Base-by-base conservation (phyloP, 2,797 vertebrate genomes). In the Hylomyscus alleni region DNA sequence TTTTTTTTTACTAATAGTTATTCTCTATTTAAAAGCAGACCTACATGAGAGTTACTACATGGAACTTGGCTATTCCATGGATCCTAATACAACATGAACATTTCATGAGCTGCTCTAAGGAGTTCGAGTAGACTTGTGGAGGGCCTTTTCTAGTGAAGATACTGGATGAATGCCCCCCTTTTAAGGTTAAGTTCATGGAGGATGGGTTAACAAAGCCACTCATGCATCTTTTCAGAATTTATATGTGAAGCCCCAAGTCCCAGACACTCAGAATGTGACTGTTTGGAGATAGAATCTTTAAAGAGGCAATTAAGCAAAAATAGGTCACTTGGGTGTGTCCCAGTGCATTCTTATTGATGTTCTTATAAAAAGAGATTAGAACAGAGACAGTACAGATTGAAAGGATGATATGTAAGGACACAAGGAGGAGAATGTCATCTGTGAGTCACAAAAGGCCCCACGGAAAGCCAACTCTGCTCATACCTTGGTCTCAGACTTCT, bases 21-120 rank as follows among this genome's bases (percentile, higher is more conserved):
- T 50, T 19, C 3, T 8, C 1, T 81, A 95, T 89, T 93, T 92
- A 6, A 62, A 89, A 92, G 31, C 9, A 95, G 85, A 93, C 58
- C 22, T 24, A 90, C 8, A 62, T 88, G 75, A 81, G 85, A 87
- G 60, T 73, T 69, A 92, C 77, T 69, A 56, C 4, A 9, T n/a
- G 91, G 62, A 77, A 80, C 12, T 75, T 72, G 62, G 14, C 62
- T 93, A 15, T 92, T 7, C 84, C 50, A 65, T 56, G 90, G 81
- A 60, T 75, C n/a, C 58, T 24, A 94, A 62, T 20, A 17, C 50
- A 77, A 12, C 5, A 47, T n/a, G 82, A 89, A 9, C 8, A 90
- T 90, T 85, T 85, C 72, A 47, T 3, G n/a, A 29, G 20, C 19
- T 62, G 31, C 72, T 93, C 13, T 91, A 73, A 67, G 58, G 34